These are phyloP conservation scores for Cataglyphis rosenhaueri DNA, from an alignment of 2,888 invertebrate species.

Conservation along the genomic window DNA sequence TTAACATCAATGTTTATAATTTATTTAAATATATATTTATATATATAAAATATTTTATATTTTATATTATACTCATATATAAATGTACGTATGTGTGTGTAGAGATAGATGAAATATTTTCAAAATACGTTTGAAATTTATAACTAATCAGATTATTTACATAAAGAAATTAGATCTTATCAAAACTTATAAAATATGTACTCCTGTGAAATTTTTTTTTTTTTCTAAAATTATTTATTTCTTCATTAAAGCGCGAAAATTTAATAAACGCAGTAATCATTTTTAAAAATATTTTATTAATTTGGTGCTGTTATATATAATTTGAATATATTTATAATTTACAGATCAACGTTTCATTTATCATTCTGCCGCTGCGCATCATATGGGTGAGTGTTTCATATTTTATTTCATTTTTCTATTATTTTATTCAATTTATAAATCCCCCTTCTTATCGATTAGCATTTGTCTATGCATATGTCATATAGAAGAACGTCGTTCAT, in stretches of 20 bases:
- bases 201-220: neutral
- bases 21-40: neutral
- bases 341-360: too few relatives aligned
- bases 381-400: too few relatives aligned
- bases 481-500: neutral
- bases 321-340: too few relatives aligned
- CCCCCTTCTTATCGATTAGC: too few relatives aligned
- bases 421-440: too few relatives aligned
- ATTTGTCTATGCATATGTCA: too few relatives aligned
- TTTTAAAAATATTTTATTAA: too few relatives aligned
- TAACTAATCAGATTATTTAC: neutral
- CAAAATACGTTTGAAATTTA: neutral
- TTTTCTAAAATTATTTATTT: neutral
- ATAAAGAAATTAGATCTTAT: neutral
- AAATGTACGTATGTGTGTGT: neutral
- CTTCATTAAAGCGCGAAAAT: neutral
- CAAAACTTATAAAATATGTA: neutral
- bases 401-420: too few relatives aligned
- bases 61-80: neutral
- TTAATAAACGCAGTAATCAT: too few relatives aligned
- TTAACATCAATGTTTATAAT: neutral
- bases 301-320: too few relatives aligned
- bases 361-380: too few relatives aligned
- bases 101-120: neutral
- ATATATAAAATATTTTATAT: neutral